Percentiles rank a stretch among this genome's conserved stretches.
phyloP scores from a whole-genome alignment of 2,888 invertebrate genomes.

The Bellardia bayeri region DNA sequence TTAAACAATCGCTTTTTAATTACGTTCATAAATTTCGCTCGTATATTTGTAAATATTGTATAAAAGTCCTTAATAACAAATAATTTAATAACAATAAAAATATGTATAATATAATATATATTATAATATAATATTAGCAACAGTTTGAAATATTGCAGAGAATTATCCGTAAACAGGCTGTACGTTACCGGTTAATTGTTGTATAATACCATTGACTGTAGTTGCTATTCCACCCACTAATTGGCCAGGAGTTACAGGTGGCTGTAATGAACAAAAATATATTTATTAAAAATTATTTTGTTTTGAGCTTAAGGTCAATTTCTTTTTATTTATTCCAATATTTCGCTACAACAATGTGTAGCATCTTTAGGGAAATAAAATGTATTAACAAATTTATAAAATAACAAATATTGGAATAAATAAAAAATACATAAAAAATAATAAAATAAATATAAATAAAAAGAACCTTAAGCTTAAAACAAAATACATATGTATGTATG shows the following conservation, averaged over 20 bases:
- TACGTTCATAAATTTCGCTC: not conserved
- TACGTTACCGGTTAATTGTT: conserved; percentile 81
- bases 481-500: too few relatives aligned
- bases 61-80: conserved; percentile 26
- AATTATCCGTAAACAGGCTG: conserved; percentile 79
- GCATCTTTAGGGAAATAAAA: too few relatives aligned
- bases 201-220: conserved; percentile 82
- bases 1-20: too few relatives aligned
- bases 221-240: conserved; percentile 81
- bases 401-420: too few relatives aligned
- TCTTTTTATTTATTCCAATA: too few relatives aligned
- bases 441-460: too few relatives aligned
- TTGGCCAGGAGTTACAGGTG: conserved; percentile 79
- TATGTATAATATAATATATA: conserved; percentile 11
- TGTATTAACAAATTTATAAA: too few relatives aligned
- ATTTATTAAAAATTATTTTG: too few relatives aligned
- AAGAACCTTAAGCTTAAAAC: too few relatives aligned
- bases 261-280: conserved; percentile 73
- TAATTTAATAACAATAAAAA: conserved; percentile 46
- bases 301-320: too few relatives aligned
- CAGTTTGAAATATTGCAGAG: conserved; percentile 61
- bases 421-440: too few relatives aligned
- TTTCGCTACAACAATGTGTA: too few relatives aligned
- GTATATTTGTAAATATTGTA: not conserved
- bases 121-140: conserved; percentile 28